Conservation (phyloP, 2,888 invertebrate species). For the Drosophila longiperda region DNA sequence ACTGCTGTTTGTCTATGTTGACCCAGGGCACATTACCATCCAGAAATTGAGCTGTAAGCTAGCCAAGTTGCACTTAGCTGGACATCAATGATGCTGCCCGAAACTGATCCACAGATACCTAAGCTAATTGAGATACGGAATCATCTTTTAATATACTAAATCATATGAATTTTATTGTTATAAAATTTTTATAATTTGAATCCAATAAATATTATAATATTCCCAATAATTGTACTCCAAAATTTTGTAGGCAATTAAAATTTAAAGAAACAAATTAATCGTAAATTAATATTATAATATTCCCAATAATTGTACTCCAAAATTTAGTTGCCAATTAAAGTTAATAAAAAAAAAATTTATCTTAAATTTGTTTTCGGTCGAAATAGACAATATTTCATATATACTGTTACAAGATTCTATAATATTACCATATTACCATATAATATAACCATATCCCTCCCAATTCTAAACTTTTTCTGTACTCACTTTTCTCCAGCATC, state of each 20-base stretch:
- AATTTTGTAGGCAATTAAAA: too few species aligned
- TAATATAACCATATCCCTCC: background rate
- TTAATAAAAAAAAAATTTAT: background rate
- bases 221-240: too few species aligned
- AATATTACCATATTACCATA: too few species aligned
- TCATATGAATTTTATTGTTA: background rate
- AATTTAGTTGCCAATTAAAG: too few species aligned
- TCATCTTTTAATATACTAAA: background rate
- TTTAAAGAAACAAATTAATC: background rate
- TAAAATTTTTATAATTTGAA: background rate
- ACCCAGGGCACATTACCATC: slow-evolving; percentile 59
- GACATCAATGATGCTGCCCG: slow-evolving; percentile 37
- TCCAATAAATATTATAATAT: too few species aligned
- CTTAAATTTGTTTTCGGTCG: background rate
- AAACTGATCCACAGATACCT: background rate
- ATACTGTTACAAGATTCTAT: background rate
- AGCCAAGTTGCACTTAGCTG: slow-evolving; percentile 50
- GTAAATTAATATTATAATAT: too few species aligned
- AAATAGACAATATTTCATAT: background rate
- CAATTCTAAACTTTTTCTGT: background rate
- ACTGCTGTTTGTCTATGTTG: slow-evolving; percentile 44
- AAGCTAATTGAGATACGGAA: background rate
- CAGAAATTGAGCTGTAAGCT: slow-evolving; percentile 60
- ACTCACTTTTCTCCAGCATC: background rate
- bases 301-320: too few species aligned